Evolutionary conservation across 2,888 invertebrate genomes (phyloP).

Genomic region (Lysandra bellargus): DNA sequence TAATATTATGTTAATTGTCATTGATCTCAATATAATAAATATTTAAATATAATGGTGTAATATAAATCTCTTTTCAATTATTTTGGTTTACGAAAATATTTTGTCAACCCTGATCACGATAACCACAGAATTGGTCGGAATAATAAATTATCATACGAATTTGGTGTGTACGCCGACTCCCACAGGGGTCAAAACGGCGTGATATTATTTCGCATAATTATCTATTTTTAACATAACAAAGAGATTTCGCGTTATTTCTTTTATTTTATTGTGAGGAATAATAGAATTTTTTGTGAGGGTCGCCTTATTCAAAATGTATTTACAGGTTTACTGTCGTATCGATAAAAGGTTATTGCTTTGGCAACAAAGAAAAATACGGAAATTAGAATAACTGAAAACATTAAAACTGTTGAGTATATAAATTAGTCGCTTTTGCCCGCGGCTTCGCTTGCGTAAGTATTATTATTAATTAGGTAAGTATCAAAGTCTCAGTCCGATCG

Average conservation of each 20-base stretch:
- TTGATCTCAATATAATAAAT: too few species aligned
- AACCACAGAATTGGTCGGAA: constrained; percentile 15
- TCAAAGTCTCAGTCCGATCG: too few species aligned
- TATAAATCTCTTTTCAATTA: not conserved
- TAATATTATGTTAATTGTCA: too few species aligned
- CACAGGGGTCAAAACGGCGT: constrained; percentile 47
- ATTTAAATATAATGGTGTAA: too few species aligned
- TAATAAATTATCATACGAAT: constrained; percentile 18
- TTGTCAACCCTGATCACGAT: constrained; percentile 14
- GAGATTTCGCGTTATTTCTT: constrained; percentile 61
- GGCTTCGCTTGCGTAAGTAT: too few species aligned
- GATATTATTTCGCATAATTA: constrained; percentile 25
- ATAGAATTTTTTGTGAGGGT: constrained; percentile 38
- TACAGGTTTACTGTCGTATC: constrained; percentile 15
- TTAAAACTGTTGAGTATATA: not conserved
- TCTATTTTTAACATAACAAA: constrained; percentile 41
- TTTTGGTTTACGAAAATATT: not conserved
- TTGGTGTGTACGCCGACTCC: constrained; percentile 33
- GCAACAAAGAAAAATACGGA: not conserved
- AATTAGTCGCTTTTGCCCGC: too few species aligned
- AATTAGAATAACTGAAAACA: not conserved
- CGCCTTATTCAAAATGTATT: constrained; percentile 33
- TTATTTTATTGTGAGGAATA: constrained; percentile 57
- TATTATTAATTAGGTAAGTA: too few species aligned
- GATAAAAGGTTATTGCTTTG: constrained; percentile 1